These are phyloP conservation scores for Charanyca ferruginea DNA, from an alignment of 2,888 invertebrate genomes.

Conservation along the genomic window DNA sequence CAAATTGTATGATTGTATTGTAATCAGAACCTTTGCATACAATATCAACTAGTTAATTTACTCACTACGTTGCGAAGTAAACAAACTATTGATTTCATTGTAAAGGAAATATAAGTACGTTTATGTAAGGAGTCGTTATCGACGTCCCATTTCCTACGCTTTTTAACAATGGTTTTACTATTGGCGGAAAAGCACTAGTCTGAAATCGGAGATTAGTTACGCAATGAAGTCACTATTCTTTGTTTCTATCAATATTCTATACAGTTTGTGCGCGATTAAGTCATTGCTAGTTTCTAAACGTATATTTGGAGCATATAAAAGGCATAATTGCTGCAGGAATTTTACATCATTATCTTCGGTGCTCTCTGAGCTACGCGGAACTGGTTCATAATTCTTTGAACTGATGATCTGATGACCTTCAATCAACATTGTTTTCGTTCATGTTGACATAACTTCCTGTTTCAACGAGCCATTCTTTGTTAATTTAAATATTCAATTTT, in stretches of 20 bases:
- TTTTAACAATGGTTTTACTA: conserved; percentile 67
- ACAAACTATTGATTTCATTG: conserved; percentile 51
- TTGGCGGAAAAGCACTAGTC: conserved; percentile 67
- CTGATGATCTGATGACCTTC: conserved; percentile 27
- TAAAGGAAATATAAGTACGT: conserved; percentile 53
- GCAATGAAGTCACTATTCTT: conserved; percentile 64
- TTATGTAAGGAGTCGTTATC: conserved; percentile 65
- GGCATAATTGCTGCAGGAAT: neutral
- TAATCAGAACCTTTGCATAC: conserved; percentile 37
- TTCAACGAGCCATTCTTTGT: conserved; percentile 1
- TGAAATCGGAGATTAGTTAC: conserved; percentile 68
- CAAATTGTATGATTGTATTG: conserved; percentile 28
- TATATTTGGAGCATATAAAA: conserved; percentile 21
- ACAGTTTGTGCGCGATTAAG: conserved; percentile 44
- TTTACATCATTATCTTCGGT: neutral
- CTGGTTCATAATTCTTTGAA: conserved; percentile 25
- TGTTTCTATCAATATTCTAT: conserved; percentile 57
- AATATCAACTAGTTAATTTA: conserved; percentile 52
- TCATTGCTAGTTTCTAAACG: conserved; percentile 18
- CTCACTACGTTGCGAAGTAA: conserved; percentile 42
- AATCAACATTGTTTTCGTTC: conserved; percentile 29
- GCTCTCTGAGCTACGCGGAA: neutral
- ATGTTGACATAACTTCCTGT: conserved; percentile 30
- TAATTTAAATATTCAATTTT: conserved; percentile 10
- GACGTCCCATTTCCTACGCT: conserved; percentile 66